Evolutionary conservation across 2,888 invertebrate species (phyloP).

Genomic region (Ectropis crepuscularia): DNA sequence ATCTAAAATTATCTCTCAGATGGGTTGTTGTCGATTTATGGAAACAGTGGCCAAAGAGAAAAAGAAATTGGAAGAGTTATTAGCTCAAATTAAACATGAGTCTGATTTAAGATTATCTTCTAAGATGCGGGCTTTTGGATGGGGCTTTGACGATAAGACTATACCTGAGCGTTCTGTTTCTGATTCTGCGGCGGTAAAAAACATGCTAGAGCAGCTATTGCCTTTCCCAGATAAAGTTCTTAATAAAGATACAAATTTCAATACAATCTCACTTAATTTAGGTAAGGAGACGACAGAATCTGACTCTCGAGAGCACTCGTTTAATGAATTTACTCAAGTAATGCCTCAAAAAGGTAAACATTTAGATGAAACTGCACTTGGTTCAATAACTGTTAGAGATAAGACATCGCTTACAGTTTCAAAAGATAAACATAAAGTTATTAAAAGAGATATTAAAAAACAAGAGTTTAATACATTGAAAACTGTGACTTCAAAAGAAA

Average conservation of each 20-base stretch:
- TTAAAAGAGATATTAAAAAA: too few species aligned
- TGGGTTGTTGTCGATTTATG: slow-evolving; percentile 29
- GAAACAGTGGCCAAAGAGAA: slow-evolving; percentile 45
- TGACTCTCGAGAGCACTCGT: neutral
- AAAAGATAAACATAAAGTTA: neutral
- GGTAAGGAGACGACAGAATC: neutral
- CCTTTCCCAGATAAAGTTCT: neutral
- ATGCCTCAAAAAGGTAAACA: neutral
- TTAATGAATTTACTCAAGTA: neutral
- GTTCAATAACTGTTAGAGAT: neutral
- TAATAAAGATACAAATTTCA: neutral
- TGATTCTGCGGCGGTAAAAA: neutral
- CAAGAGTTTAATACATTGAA: too few species aligned
- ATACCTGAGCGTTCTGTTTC: neutral
- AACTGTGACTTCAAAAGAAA: too few species aligned
- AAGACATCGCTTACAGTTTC: neutral
- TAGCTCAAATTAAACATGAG: slow-evolving; percentile 39
- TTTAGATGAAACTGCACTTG: neutral
- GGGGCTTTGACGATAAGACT: neutral
- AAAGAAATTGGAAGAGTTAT: slow-evolving; percentile 45
- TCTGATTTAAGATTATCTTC: neutral
- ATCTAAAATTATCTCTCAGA: slow-evolving; percentile 18
- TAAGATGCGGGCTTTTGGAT: neutral
- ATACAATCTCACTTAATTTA: neutral
- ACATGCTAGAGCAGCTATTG: neutral